Conservation (phyloP, 2,797 vertebrate genomes). For the Tadarida brasiliensis region DNA sequence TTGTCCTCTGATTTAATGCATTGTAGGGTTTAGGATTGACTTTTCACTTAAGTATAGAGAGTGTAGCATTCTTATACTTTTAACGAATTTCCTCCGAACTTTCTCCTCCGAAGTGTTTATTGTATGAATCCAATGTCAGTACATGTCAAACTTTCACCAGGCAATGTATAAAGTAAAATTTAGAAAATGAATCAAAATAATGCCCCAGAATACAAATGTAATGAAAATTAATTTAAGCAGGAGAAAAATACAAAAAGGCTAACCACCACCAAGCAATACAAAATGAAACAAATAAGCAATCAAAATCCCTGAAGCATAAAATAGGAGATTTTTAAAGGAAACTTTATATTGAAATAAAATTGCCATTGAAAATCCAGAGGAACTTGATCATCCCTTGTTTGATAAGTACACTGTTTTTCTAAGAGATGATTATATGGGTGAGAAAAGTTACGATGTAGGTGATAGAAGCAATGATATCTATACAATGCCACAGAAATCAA, state of each 20-base stretch:
- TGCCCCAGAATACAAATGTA: neutral
- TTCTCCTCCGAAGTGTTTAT: neutral
- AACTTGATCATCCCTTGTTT: neutral
- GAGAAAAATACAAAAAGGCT: neutral
- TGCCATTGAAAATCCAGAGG: neutral
- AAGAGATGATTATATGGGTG: rapidly evolving
- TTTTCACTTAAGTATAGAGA: neutral
- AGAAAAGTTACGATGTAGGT: neutral
- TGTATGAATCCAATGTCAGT: neutral
- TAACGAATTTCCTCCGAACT: neutral
- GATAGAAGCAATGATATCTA: neutral
- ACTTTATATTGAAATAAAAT: neutral
- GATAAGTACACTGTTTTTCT: neutral
- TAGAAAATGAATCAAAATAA: neutral
- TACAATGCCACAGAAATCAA: neutral
- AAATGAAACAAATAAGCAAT: neutral
- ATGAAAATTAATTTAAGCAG: constrained; percentile 4
- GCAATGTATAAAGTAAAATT: neutral
- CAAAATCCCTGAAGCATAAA: neutral
- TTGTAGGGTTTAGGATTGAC: neutral
- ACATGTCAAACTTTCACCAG: neutral
- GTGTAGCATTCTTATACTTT: neutral
- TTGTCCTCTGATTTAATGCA: neutral
- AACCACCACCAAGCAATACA: neutral
- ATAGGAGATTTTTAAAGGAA: neutral